phyloP scores from a whole-genome alignment of 2,113 vertebrate genomes.

The Tyrannus savana region DNA sequence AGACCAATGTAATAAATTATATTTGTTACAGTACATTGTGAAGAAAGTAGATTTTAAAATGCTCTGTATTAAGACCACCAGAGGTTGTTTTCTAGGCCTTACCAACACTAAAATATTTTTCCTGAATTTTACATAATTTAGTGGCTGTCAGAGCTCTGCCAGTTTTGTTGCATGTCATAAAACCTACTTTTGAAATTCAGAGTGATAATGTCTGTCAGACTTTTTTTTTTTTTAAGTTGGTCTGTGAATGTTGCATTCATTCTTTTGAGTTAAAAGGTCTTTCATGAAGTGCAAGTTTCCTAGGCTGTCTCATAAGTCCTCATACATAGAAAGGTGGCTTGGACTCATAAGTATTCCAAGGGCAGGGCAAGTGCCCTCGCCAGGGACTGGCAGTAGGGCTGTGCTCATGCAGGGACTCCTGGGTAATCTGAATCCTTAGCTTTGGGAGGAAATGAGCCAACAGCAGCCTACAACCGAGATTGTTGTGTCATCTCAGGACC shows the following conservation, averaged over 20 bases:
- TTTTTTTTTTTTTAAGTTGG: background rate
- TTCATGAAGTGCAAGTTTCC: background rate
- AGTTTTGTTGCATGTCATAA: background rate
- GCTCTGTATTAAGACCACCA: background rate
- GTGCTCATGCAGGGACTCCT: background rate
- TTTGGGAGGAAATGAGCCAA: slow-evolving; percentile 10
- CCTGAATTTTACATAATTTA: background rate
- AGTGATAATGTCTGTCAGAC: background rate
- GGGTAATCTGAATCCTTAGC: background rate
- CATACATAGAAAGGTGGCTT: background rate
- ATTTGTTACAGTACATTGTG: background rate
- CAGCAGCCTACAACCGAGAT: background rate
- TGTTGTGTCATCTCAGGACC: slow-evolving; percentile 12
- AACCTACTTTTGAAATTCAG: background rate
- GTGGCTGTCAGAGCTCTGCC: background rate
- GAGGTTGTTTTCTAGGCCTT: background rate
- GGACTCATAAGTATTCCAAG: background rate
- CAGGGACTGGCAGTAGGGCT: background rate
- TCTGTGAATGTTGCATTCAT: background rate
- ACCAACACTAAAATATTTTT: background rate
- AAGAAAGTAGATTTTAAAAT: background rate
- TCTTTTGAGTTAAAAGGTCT: background rate
- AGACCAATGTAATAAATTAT: background rate
- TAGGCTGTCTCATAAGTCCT: background rate
- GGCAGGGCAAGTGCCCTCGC: background rate